Conservation (phyloP, 2,888 invertebrate species). For the Phrixothrix hirtus region DNA sequence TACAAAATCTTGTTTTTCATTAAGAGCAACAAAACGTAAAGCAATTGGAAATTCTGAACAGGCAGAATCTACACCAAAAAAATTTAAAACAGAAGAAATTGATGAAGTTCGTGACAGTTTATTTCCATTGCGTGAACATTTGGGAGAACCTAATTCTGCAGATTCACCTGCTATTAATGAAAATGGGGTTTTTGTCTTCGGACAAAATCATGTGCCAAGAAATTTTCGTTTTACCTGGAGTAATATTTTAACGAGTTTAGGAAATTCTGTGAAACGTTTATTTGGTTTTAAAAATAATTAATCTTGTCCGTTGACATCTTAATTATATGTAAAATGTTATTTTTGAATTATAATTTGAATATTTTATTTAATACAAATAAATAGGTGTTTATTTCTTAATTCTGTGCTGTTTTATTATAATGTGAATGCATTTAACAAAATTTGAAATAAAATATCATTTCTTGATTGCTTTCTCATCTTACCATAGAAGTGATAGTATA, state of each 20-base stretch:
- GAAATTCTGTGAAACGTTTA: constrained; percentile 34
- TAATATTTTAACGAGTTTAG: constrained; percentile 32
- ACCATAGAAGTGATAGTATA: no score
- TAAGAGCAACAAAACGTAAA: constrained; percentile 18
- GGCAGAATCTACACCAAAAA: constrained; percentile 1
- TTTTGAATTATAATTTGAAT: no score
- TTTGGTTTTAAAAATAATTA: constrained; percentile 27
- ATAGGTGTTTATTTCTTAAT: no score
- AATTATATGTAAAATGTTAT: neutral
- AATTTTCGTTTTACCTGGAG: constrained; percentile 33
- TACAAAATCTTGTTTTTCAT: constrained; percentile 7
- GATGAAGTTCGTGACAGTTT: constrained; percentile 31
- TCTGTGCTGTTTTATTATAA: no score
- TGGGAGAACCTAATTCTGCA: constrained; percentile 6
- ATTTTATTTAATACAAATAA: no score
- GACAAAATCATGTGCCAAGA: constrained; percentile 27
- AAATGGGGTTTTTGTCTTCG: constrained; percentile 37
- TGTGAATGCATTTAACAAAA: neutral
- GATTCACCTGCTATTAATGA: neutral
- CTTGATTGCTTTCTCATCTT: neutral
- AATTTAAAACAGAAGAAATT: neutral
- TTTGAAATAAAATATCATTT: neutral
- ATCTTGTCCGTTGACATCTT: neutral
- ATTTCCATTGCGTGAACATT: constrained; percentile 35
- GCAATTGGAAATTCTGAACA: constrained; percentile 9